These are phyloP conservation scores for Aethes cnicana DNA, from an alignment of 2,888 invertebrate genomes.

Conservation along the genomic window DNA sequence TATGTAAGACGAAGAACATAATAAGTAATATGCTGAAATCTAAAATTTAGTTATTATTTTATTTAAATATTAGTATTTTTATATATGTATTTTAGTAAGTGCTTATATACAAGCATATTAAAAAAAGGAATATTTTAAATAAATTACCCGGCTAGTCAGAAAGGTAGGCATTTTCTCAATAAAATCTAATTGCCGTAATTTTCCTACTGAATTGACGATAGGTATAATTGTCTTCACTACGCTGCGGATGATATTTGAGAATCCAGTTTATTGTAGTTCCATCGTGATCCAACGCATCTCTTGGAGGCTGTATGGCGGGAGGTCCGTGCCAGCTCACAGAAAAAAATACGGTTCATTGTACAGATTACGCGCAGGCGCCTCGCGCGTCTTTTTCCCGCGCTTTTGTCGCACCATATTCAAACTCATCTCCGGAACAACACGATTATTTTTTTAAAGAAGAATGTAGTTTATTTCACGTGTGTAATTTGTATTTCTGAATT, in stretches of 20 bases:
- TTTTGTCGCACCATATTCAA: conserved; percentile 54
- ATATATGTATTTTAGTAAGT: too few species aligned
- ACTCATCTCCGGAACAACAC: neutral
- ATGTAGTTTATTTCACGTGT: conserved; percentile 15
- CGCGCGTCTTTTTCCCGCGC: conserved; percentile 58
- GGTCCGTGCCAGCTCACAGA: conserved; percentile 48
- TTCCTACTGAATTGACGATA: neutral
- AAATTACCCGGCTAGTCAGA: too few species aligned
- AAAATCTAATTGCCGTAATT: neutral
- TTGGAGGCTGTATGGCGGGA: conserved; percentile 59
- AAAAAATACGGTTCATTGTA: conserved; percentile 61
- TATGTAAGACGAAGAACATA: too few species aligned
- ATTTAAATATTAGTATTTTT: too few species aligned
- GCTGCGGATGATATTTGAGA: conserved; percentile 2
- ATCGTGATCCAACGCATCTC: conserved; percentile 37
- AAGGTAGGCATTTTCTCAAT: neutral
- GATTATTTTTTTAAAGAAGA: conserved; percentile 7
- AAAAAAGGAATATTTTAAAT: too few species aligned
- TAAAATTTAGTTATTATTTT: too few species aligned
- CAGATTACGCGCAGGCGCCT: conserved; percentile 63
- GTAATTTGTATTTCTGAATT: conserved; percentile 17
- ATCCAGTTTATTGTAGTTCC: conserved; percentile 19
- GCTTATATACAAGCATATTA: too few species aligned
- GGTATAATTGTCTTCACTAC: conserved; percentile 19
- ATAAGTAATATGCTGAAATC: too few species aligned